phyloP scores from a whole-genome alignment of 1,140 invertebrate genomes.

The Pararge aegeria region DNA sequence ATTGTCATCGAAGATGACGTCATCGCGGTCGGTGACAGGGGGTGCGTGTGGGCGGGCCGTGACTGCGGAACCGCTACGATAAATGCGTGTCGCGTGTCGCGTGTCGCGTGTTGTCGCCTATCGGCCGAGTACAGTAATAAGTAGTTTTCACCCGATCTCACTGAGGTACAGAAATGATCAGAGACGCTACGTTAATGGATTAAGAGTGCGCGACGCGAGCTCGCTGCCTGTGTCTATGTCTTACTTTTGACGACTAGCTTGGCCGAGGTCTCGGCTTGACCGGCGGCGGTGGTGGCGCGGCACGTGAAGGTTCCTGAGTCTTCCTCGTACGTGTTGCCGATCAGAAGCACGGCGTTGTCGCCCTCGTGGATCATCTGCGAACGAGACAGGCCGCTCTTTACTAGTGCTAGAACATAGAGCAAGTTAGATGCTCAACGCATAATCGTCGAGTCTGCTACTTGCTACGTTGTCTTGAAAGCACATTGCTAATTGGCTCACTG shows the following conservation, averaged over 20 bases:
- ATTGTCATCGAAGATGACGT: neutral
- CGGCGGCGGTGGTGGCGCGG: constrained; percentile 92
- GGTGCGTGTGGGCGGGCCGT: constrained; percentile 53
- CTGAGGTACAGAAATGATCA: constrained; percentile 70
- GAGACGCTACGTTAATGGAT: constrained; percentile 78
- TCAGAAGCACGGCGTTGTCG: constrained; percentile 92
- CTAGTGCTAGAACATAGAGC: neutral
- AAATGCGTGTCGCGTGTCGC: constrained; percentile 46
- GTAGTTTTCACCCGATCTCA: constrained; percentile 80
- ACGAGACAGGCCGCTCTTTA: neutral
- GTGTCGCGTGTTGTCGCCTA: constrained; percentile 15
- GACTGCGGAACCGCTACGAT: constrained; percentile 75
- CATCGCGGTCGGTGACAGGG: constrained; percentile 41
- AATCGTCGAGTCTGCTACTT: no score
- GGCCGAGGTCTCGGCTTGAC: constrained; percentile 94
- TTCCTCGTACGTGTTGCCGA: constrained; percentile 95
- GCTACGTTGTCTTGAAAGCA: no score
- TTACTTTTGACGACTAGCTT: constrained; percentile 98
- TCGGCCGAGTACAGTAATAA: constrained; percentile 29
- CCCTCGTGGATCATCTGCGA: constrained; percentile 95
- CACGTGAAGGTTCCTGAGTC: constrained; percentile 96
- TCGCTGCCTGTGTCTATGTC: constrained; percentile 86
- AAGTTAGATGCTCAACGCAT: no score
- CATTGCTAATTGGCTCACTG: no score
- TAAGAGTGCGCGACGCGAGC: constrained; percentile 76